Evolutionary conservation across 2,113 vertebrate species (phyloP), one percentile per base, ranked within the genome.

Genomic region (Actinemys pallida): DNA sequence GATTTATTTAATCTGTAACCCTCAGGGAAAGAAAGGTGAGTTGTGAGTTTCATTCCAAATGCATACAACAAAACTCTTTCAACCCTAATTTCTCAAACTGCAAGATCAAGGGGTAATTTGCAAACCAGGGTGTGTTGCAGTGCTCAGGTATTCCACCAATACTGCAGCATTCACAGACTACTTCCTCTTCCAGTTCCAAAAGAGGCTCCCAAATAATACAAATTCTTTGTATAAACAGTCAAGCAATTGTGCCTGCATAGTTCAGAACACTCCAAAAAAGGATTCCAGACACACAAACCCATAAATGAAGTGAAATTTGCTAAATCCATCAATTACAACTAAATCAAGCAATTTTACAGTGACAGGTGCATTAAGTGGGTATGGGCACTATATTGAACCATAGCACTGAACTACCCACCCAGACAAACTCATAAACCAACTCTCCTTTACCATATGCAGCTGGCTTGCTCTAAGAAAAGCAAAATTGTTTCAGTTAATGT

Each of bases 1-100:
- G 96, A 96, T 96, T 91, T 95, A 95, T 93, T 95, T 89, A 85
- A 88, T 87, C 91, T 88, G 92, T 54, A 72, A 78, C 90, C 87
- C 94, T 57, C n/a, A 96, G 90, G 96, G 90, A 95, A 88, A 57
- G 29, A 84, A 86, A 79, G 54, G 78, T 84, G 87, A 93, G 79
- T 84, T 96, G 95, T 93, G 94, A 95, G 91, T 95, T 95, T 90
- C 89, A 78, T 93, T 95, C 85, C 31, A 59, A 27, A 87, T 62
- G 52, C 62, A 89, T 12, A 2, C 75, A 95, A 96, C 50, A 93
- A 93, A 96, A 92, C 83, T 87, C 84, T 84, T 94, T 94, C 93
- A 89, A 91, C 96, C 95, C 1, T 12, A 65, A 91, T 95, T 95
- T 88, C 86, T 92, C 92, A 95, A 80, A 93, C 62, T 20, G 1